Base-by-base conservation (phyloP, 2,113 vertebrate species). In the Platanista minor region DNA sequence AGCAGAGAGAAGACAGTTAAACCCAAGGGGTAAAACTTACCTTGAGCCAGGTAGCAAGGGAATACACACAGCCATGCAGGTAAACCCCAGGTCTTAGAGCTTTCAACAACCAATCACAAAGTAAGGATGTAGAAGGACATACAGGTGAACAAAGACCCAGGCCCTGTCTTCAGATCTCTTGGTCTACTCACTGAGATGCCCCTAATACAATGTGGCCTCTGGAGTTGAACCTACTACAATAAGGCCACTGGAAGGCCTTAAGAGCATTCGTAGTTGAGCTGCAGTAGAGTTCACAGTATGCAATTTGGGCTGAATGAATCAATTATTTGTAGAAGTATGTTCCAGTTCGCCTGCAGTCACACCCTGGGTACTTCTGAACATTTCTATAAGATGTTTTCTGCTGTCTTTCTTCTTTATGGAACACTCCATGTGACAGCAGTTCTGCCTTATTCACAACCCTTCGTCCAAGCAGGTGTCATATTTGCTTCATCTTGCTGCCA, bases 401-500 rank as follows among this genome's bases (percentile, higher is more conserved):
- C 69, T 82, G 13, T 66, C 80, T 69, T 78, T 74, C 46, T 80
- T 92, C 61, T 83, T 91, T 59, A 69, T 3, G 1, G 20, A 41
- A 59, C 66, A 75, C 67, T 91, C 0, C 57, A 49, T 46, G 7
- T 59, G 71, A 91, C 4, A 33, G 31, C 82, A 84, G 17, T 54
- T 72, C 85, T 71, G 25, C 31, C 78, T 95, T 64, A 41, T 41
- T 95, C 90, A 95, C 49, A 87, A 57, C 39, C 88, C 67, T 67
- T 41, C 9, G n/a, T 57, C 64, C 31, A 94, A 91, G 57, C 18
- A 89, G 43, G 62, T 94, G 74, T 93, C 78, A 39, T 80, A 67
- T 94, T 86, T 64, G 89, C 39, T 96, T 87, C 31, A 66, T 91
- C 39, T 94, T 90, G 27, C 69, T 91, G 61, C 61, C 91, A 95